These are phyloP conservation scores for Willowsia nigromaculata DNA, from an alignment of 2,888 invertebrate genomes.

Conservation along the genomic window DNA sequence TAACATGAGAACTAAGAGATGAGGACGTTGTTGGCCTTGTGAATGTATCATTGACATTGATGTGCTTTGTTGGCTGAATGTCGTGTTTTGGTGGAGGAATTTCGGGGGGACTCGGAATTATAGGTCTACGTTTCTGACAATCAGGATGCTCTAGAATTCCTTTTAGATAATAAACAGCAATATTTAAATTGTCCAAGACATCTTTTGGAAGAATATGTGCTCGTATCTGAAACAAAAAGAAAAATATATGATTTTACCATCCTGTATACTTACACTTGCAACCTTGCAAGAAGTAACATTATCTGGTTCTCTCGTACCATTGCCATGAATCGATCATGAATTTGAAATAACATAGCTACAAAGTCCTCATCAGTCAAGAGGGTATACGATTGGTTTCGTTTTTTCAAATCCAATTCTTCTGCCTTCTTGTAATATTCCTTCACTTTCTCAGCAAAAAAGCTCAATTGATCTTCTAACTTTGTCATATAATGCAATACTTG, in stretches of 20 bases:
- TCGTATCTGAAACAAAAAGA: slow-evolving; percentile 67
- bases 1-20: neutral
- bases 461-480: slow-evolving; percentile 76
- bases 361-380: slow-evolving; percentile 77
- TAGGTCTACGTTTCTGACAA: slow-evolving; percentile 71
- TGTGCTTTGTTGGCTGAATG: neutral
- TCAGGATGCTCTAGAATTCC: slow-evolving; percentile 75
- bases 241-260: neutral
- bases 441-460: slow-evolving; percentile 75
- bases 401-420: slow-evolving; percentile 75
- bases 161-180: slow-evolving; percentile 70
- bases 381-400: slow-evolving; percentile 68
- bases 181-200: slow-evolving; percentile 72
- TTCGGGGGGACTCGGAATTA: neutral
- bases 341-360: slow-evolving; percentile 74
- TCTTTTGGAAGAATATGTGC: slow-evolving; percentile 72
- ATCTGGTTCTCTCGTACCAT: slow-evolving; percentile 74
- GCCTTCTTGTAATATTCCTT: slow-evolving; percentile 76
- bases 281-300: too few species aligned
- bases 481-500: slow-evolving; percentile 74
- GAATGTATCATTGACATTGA: neutral
- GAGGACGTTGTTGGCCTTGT: slow-evolving; percentile 24
- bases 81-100: neutral
- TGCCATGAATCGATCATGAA: slow-evolving; percentile 76
- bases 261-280: too few species aligned